Conservation (phyloP, 2,113 vertebrate genomes). For the Chionis minor region DNA sequence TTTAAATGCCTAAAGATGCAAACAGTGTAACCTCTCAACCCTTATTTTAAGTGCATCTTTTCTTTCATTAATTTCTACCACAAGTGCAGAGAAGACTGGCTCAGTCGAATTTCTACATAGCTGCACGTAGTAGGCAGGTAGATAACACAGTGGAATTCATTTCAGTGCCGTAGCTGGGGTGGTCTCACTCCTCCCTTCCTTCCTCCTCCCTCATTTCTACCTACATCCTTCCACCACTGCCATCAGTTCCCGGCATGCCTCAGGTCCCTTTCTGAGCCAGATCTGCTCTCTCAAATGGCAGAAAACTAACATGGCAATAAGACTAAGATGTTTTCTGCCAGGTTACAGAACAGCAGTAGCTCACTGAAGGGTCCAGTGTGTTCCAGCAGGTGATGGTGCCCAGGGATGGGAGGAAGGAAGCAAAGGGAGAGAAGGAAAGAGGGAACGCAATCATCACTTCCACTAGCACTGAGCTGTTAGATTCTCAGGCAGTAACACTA, state of each 20-base stretch:
- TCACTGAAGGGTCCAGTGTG: fast-evolving
- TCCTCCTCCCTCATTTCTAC: not conserved
- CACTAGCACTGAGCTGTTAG: not conserved
- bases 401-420: not conserved
- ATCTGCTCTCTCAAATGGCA: not conserved
- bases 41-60: conserved; percentile 18
- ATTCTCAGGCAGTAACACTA: not conserved
- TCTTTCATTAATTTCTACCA: conserved; percentile 26
- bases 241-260: not conserved
- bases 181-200: not conserved
- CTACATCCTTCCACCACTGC: not conserved
- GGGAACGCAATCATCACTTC: not conserved
- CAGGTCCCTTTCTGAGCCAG: not conserved
- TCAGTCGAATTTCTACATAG: not conserved
- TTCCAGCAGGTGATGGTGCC: not conserved
- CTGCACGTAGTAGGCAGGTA: not conserved
- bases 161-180: not conserved
- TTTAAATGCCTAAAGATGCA: conserved; percentile 38
- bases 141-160: not conserved
- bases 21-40: conserved; percentile 24
- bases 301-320: not conserved
- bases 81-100: not conserved
- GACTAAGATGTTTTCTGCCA: not conserved
- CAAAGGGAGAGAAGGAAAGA: not conserved
- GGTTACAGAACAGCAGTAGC: not conserved